phyloP scores from a whole-genome alignment of 2,797 vertebrate species.

The Pteropus rufus region DNA sequence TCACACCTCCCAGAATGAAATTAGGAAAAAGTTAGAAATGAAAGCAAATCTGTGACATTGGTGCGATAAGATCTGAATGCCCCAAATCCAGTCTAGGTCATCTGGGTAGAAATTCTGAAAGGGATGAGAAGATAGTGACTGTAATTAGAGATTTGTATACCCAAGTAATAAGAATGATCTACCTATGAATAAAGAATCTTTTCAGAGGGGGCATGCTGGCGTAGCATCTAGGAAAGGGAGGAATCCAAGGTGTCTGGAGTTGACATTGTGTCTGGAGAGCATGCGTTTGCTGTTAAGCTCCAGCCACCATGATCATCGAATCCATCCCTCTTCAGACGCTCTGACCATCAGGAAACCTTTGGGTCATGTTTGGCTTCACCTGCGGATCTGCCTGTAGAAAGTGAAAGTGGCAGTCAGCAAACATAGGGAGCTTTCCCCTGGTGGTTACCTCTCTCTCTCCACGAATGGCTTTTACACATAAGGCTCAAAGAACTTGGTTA shows the following conservation, averaged over 20 bases:
- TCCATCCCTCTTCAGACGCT: background rate
- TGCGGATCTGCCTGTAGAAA: background rate
- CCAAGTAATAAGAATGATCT: background rate
- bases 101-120: conserved; percentile 13
- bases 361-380: background rate
- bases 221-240: background rate
- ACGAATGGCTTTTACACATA: background rate
- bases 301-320: background rate
- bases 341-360: background rate
- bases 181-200: background rate
- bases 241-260: background rate
- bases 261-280: background rate
- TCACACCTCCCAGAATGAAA: background rate
- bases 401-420: background rate
- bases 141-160: background rate
- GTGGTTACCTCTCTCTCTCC: background rate
- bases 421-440: background rate
- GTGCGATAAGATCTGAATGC: background rate
- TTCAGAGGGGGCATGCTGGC: background rate
- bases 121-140: background rate
- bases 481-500: background rate
- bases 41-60: background rate
- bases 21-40: background rate
- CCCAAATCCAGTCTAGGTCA: background rate
- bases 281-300: background rate